Conservation (phyloP, 2,888 invertebrate species). For the Ellobium chinense region DNA sequence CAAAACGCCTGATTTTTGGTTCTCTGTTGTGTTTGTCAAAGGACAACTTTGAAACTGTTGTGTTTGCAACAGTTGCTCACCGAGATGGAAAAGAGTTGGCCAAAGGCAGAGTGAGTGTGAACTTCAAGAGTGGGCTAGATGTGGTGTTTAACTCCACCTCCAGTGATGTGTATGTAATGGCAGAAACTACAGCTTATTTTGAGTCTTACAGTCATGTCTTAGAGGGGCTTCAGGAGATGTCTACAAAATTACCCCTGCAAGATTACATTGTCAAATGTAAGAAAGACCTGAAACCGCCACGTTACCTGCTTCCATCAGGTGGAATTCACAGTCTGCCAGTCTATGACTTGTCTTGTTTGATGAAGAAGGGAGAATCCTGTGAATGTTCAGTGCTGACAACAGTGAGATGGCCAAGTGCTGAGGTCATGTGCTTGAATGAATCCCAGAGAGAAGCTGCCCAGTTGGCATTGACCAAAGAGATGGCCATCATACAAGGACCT, state of each 20-base stretch:
- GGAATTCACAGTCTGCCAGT: slow-evolving; percentile 37
- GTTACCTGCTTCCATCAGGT: slow-evolving; percentile 50
- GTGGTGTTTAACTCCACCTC: slow-evolving; percentile 43
- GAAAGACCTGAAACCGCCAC: slow-evolving; percentile 56
- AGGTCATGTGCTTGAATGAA: slow-evolving; percentile 67
- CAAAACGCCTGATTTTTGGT: slow-evolving; percentile 85
- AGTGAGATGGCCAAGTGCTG: slow-evolving; percentile 60
- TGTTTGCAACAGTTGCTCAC: slow-evolving; percentile 83
- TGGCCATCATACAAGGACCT: slow-evolving; percentile 82
- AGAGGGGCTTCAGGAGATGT: slow-evolving; percentile 84
- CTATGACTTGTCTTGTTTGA: slow-evolving; percentile 27
- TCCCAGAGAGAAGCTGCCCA: slow-evolving; percentile 70
- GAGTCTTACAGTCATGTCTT: slow-evolving; percentile 89
- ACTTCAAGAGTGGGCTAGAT: slow-evolving; percentile 55
- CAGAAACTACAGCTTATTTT: slow-evolving; percentile 89
- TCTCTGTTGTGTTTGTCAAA: slow-evolving; percentile 86
- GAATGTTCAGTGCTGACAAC: slow-evolving; percentile 8
- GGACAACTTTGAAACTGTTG: slow-evolving; percentile 85
- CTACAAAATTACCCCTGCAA: slow-evolving; percentile 56
- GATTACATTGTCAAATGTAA: slow-evolving; percentile 61
- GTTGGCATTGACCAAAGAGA: slow-evolving; percentile 71
- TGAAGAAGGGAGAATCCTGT: slow-evolving; percentile 40
- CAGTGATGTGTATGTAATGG: slow-evolving; percentile 81
- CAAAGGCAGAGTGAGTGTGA: slow-evolving; percentile 64
- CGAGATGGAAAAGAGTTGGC: slow-evolving; percentile 59